Evolutionary conservation across 2,888 invertebrate species (phyloP).

Genomic region (Spilosoma lubricipeda): DNA sequence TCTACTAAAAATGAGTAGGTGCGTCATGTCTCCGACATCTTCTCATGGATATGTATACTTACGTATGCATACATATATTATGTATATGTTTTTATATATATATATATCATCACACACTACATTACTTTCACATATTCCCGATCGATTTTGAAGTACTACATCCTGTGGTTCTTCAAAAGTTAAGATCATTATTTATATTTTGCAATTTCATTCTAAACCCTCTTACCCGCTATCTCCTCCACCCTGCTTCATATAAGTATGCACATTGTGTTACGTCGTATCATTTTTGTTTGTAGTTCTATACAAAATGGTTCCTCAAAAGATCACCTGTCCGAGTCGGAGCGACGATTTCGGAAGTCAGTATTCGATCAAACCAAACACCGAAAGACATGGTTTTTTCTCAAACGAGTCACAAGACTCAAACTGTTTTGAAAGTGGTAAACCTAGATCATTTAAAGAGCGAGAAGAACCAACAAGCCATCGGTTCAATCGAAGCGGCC

Average conservation of each 20-base stretch:
- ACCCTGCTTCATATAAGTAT: conserved; percentile 78
- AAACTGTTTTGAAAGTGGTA: conserved; percentile 83
- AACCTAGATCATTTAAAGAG: conserved; percentile 83
- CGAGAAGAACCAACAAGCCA: conserved; percentile 77
- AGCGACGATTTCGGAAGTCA: conserved; percentile 83
- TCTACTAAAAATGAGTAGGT: conserved; percentile 35
- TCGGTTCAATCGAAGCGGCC: conserved; percentile 74
- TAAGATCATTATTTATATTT: conserved; percentile 41
- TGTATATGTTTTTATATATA: conserved; percentile 20
- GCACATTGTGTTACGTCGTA: conserved; percentile 86
- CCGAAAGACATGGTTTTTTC: conserved; percentile 86
- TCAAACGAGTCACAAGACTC: conserved; percentile 84
- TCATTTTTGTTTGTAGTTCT: conserved; percentile 87
- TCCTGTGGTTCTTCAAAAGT: conserved; percentile 32
- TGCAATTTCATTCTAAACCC: conserved; percentile 38
- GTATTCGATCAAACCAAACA: conserved; percentile 72
- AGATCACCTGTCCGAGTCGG: conserved; percentile 84
- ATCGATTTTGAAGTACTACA: conserved; percentile 29
- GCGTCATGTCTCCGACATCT: conserved; percentile 22
- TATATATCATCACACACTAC: conserved; percentile 31
- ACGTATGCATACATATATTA: conserved; percentile 8
- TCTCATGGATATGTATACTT: conserved; percentile 16
- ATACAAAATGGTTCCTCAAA: conserved; percentile 86
- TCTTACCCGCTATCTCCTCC: conserved; percentile 40
- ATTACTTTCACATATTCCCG: conserved; percentile 28